phyloP scores from a whole-genome alignment of 2,888 invertebrate genomes.

The Margaritifera margaritifera region DNA sequence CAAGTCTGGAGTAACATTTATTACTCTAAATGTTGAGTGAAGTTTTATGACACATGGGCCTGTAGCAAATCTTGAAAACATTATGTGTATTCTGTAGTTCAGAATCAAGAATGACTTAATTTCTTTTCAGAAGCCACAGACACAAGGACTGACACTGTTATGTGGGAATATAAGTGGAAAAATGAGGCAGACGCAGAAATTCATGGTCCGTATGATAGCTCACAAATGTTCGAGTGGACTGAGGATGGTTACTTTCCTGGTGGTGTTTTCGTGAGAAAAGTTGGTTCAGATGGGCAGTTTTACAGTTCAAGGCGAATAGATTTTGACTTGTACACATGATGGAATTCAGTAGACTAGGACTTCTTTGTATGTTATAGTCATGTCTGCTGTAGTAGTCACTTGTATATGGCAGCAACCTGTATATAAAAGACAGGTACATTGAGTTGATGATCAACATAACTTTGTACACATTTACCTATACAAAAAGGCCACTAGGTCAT shows the following conservation, averaged over 20 bases:
- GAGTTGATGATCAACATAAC: too few relatives aligned
- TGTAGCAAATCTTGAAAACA: neutral
- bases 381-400: too few relatives aligned
- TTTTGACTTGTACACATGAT: slow-evolving; percentile 85
- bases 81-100: neutral
- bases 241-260: slow-evolving; percentile 85
- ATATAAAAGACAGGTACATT: too few relatives aligned
- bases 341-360: slow-evolving; percentile 63
- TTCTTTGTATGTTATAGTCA: too few relatives aligned
- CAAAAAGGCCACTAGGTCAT: too few relatives aligned
- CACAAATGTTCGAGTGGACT: slow-evolving; percentile 92
- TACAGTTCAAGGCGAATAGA: slow-evolving; percentile 92
- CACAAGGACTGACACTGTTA: slow-evolving; percentile 71
- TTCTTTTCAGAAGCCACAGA: slow-evolving; percentile 8
- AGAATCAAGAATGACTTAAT: too few relatives aligned
- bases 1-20: too few relatives aligned
- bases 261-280: slow-evolving; percentile 87
- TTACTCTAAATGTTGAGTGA: neutral
- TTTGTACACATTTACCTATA: too few relatives aligned
- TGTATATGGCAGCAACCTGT: too few relatives aligned
- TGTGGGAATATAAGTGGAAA: slow-evolving; percentile 95
- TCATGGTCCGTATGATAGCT: slow-evolving; percentile 88
- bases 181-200: slow-evolving; percentile 82
- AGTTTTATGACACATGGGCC: neutral
- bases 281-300: slow-evolving; percentile 81